Evolutionary conservation across 2,113 vertebrate genomes (phyloP), one percentile per base, ranked within the genome.

Genomic region (Sorex fumeus): DNA sequence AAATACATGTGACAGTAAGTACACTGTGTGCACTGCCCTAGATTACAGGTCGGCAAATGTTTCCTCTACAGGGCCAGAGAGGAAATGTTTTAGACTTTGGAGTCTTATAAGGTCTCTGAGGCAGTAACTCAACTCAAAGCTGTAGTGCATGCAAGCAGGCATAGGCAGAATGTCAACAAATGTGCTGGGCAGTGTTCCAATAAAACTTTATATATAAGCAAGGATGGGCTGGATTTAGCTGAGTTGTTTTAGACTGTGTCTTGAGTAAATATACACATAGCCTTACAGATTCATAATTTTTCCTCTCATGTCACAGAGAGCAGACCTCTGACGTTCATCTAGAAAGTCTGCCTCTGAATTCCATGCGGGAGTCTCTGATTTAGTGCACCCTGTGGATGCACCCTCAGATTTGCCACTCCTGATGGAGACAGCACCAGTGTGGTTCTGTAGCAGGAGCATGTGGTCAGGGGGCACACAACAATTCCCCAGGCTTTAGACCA

Each of bases 121-220:
- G 32, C 30, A 82, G 16, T 23, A 76, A 40, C 47, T 85, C 27
- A 36, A 8, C 28, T 62, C 74, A 62, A 45, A 72, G 72, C 3
- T 66, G 50, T 3, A 60, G 40, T 28, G 6, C 45, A 32, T 2
- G 15, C 40, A 25, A 69, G 53, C 15, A 32, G 57, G 76, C 47
- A 70, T 3, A 64, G 53, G 64, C 30, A 77, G 11, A 1, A 23
- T 6, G 11, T 13, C 36, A 81, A 45, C 66, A 32, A 91, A 76
- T 8, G 18, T 28, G 28, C 53, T 16, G 19, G 27, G 57, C 34
- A 72, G 32, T 21, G 1, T 77, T 45, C 74, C 13, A 84, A 72
- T 69, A 62, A 90, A 87, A 82, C 60, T 86, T 85, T 66, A 92
- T 90, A 90, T 53, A 77, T 30, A 71, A 94, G 45, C 8, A 40